Conservation (phyloP, 2,888 invertebrate genomes). For the Hololepta plana region DNA sequence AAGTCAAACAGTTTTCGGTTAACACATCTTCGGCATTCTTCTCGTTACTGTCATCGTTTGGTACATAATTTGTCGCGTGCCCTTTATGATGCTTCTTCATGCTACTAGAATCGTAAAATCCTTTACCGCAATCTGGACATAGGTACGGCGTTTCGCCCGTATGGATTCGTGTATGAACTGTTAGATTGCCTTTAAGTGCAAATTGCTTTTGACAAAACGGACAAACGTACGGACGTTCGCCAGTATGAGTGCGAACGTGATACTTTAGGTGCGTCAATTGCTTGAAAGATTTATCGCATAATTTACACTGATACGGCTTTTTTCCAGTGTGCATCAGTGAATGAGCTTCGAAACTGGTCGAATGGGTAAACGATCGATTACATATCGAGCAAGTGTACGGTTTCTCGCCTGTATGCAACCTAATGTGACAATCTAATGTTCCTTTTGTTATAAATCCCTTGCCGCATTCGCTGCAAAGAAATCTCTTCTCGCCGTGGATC, state of each 20-base stretch:
- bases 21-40: too few relatives aligned
- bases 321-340: slow-evolving; percentile 19
- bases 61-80: too few relatives aligned
- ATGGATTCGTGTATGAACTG: slow-evolving; percentile 11
- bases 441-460: slow-evolving; percentile 9
- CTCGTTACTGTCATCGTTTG: too few relatives aligned
- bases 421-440: slow-evolving; percentile 7
- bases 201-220: slow-evolving; percentile 9
- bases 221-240: slow-evolving; percentile 10
- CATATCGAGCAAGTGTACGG: slow-evolving; percentile 18
- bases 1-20: too few relatives aligned
- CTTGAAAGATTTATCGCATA: slow-evolving; percentile 9
- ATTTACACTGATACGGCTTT: slow-evolving; percentile 14
- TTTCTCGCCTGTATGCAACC: slow-evolving; percentile 18
- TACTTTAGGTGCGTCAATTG: slow-evolving; percentile 9
- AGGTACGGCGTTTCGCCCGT: slow-evolving; percentile 13
- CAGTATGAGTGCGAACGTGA: slow-evolving; percentile 10
- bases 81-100: slow-evolving; percentile 12
- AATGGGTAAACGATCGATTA: slow-evolving; percentile 18
- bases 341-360: slow-evolving; percentile 17
- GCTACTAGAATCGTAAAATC: slow-evolving; percentile 12
- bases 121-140: slow-evolving; percentile 11
- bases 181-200: slow-evolving; percentile 11
- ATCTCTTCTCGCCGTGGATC: slow-evolving; percentile 9
- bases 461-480: slow-evolving; percentile 10